A percentile compares a stretch with the other conserved stretches of the same genome.
Evolutionary conservation across 2,797 vertebrate genomes (phyloP).

Genomic region (Sarcoramphus papa): DNA sequence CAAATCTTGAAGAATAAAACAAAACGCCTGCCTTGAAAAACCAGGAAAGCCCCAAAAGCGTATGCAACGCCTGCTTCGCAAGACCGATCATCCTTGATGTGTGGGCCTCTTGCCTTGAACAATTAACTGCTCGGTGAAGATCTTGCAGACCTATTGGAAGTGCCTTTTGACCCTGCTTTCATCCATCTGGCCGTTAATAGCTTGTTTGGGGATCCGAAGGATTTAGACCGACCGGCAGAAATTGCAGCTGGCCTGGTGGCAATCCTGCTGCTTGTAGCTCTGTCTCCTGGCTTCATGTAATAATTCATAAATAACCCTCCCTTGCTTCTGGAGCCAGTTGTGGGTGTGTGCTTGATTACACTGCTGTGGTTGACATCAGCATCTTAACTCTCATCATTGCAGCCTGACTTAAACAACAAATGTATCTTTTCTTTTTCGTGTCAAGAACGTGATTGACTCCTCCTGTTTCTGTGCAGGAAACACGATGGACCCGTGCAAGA

Average conservation of each 20-base stretch:
- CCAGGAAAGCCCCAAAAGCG: background rate
- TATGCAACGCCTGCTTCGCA: background rate
- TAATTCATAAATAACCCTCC: background rate
- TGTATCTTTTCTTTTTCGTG: background rate
- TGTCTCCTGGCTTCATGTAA: background rate
- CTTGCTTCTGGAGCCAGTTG: background rate
- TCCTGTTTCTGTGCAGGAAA: conserved; percentile 14
- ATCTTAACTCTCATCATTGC: background rate
- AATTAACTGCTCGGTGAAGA: background rate
- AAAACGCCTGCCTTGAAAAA: background rate
- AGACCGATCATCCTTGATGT: background rate
- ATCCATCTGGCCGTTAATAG: background rate
- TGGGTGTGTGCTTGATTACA: conserved; percentile 4
- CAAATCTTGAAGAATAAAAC: background rate
- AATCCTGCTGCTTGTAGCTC: background rate
- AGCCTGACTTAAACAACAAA: background rate
- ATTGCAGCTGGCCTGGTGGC: background rate
- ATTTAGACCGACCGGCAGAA: background rate
- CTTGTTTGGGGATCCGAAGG: background rate
- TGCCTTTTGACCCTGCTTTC: background rate
- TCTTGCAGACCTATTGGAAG: background rate
- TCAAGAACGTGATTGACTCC: conserved; percentile 3
- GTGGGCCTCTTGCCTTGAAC: background rate
- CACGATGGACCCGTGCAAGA: background rate
- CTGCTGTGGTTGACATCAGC: background rate